phyloP scores from a whole-genome alignment of 2,888 invertebrate genomes.

The Ceratothoa steindachneri region DNA sequence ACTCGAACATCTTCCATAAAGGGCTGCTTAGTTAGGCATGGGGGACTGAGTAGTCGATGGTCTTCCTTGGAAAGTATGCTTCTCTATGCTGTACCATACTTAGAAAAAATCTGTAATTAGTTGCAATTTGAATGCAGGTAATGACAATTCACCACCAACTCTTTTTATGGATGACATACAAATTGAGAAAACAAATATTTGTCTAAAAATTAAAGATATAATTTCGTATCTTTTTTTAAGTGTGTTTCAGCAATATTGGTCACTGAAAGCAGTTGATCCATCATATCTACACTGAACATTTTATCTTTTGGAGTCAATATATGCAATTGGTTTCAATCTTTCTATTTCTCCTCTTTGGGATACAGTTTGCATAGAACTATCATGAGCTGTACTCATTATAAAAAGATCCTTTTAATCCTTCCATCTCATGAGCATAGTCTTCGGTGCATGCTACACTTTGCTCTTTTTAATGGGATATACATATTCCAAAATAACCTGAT shows the following conservation, averaged over 20 bases:
- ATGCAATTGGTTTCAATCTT: not conserved
- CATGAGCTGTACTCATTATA: slow-evolving; percentile 3
- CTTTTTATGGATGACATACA: not conserved
- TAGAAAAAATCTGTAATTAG: not conserved
- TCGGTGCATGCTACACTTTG: slow-evolving; percentile 3
- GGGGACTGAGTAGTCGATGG: not conserved
- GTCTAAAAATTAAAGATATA: slow-evolving; percentile 8
- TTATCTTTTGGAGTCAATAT: slow-evolving; percentile 6
- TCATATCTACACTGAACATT: slow-evolving; percentile 13
- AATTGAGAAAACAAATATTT: slow-evolving; percentile 15
- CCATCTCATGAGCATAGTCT: not conserved
- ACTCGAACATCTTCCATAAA: not conserved
- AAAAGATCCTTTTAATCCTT: slow-evolving; percentile 8
- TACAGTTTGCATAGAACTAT: slow-evolving; percentile 1
- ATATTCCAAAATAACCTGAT: not conserved
- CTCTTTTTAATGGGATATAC: slow-evolving; percentile 5
- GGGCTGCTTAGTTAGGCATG: not conserved
- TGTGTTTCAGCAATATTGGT: not conserved
- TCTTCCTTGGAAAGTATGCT: not conserved
- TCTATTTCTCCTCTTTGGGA: slow-evolving; percentile 6
- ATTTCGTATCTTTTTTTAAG: slow-evolving; percentile 13
- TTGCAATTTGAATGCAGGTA: not conserved
- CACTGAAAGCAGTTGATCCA: slow-evolving; percentile 10
- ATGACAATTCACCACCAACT: not conserved
- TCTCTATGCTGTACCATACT: not conserved